Percentiles rank a stretch among this genome's conserved stretches.
Evolutionary conservation across 2,113 vertebrate species (phyloP).

Genomic region (Boulengeromyrus knoepffleri): DNA sequence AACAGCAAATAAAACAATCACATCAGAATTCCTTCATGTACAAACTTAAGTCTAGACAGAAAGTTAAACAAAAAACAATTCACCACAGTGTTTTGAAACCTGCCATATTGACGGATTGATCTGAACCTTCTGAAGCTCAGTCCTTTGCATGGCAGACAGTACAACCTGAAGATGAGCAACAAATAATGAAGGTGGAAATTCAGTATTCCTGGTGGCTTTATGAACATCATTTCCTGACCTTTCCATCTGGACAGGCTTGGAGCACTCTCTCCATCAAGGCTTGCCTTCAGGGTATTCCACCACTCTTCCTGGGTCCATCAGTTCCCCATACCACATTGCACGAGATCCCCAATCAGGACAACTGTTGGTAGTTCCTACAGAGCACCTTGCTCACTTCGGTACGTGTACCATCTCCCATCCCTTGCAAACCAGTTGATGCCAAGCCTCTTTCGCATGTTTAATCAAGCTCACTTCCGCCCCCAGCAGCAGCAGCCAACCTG

Average conservation of each 20-base stretch:
- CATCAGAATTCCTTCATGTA: constrained; percentile 26
- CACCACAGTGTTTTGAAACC: constrained; percentile 14
- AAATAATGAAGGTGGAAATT: background rate
- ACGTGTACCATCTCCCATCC: constrained; percentile 34
- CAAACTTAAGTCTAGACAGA: constrained; percentile 37
- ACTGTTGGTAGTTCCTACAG: constrained; percentile 85
- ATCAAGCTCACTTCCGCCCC: constrained; percentile 14
- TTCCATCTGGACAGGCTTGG: constrained; percentile 63
- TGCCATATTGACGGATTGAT: constrained; percentile 4
- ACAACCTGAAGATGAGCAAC: background rate
- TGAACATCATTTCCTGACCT: background rate
- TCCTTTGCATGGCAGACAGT: background rate
- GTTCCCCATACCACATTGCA: constrained; percentile 85
- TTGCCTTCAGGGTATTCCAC: constrained; percentile 80
- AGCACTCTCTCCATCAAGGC: constrained; percentile 83
- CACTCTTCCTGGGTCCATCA: constrained; percentile 76
- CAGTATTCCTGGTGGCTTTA: background rate
- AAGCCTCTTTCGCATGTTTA: background rate
- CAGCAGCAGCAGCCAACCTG: constrained; percentile 65
- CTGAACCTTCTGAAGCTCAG: background rate
- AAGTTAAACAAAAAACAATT: constrained; percentile 23
- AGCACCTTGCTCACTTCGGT: constrained; percentile 89
- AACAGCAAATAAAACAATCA: constrained; percentile 27
- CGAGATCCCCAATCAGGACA: constrained; percentile 91
- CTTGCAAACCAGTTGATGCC: background rate